Evolutionary conservation across 2,797 vertebrate species (phyloP).

Genomic region (Parauchenoglanis ngamensis): DNA sequence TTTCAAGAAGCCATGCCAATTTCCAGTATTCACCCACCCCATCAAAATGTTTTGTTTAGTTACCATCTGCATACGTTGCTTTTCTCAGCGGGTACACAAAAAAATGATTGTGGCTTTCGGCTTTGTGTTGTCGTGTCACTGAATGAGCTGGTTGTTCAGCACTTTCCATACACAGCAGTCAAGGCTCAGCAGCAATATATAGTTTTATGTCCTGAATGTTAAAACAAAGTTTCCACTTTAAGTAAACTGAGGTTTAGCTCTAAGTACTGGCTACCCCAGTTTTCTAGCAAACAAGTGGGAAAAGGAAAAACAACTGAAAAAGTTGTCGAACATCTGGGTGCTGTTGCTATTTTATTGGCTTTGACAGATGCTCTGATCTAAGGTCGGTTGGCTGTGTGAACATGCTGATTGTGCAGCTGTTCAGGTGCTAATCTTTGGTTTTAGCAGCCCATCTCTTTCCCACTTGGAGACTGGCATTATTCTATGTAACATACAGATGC

Average conservation of each 20-base stretch:
- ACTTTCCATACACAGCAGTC: conserved; percentile 44
- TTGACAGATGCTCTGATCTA: conserved; percentile 37
- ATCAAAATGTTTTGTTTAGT: conserved; percentile 72
- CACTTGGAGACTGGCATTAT: conserved; percentile 22
- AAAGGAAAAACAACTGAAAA: conserved; percentile 31
- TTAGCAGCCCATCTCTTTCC: conserved; percentile 17
- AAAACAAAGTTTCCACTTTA: conserved; percentile 42
- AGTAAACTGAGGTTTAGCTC: conserved; percentile 43
- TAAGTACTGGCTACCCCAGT: conserved; percentile 34
- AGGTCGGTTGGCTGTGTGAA: conserved; percentile 6
- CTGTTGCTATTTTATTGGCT: conserved; percentile 30
- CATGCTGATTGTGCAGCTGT: background rate
- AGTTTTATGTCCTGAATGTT: conserved; percentile 41
- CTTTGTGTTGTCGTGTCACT: conserved; percentile 63
- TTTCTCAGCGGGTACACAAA: conserved; percentile 64
- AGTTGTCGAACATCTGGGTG: conserved; percentile 26
- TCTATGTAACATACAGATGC: conserved; percentile 39
- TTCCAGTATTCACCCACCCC: conserved; percentile 58
- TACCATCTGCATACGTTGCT: conserved; percentile 59
- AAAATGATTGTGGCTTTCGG: conserved; percentile 62
- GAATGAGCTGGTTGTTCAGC: conserved; percentile 53
- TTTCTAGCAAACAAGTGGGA: conserved; percentile 34
- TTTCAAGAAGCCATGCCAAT: conserved; percentile 61
- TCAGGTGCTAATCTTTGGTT: conserved; percentile 29
- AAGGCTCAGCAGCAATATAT: conserved; percentile 43